Base-by-base conservation (phyloP, 1,140 invertebrate species). In the Neelides sp. region DNA sequence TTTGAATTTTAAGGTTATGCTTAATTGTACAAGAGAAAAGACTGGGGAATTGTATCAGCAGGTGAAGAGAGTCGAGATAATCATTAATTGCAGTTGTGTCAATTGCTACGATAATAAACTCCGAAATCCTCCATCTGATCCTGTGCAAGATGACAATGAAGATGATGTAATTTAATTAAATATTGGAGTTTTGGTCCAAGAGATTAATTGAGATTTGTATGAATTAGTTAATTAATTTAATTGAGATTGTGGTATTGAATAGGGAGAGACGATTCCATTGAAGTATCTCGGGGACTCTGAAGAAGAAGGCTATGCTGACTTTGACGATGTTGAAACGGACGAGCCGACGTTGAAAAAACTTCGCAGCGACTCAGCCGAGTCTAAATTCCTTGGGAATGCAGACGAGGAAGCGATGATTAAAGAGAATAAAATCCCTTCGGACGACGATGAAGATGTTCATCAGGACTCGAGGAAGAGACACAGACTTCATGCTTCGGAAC, bases 71-170 rank as follows among this genome's bases (percentile, higher is more conserved):
- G 58, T 60, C 1, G 58, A 60, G 19, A 37, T 60, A 20, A 60
- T 60, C 24, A 32, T 52, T 15, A 60, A 60, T 24, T 60, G 58
- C 45, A 57, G 54, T 44, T 60, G 58, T 35, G 58, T 60, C 1
- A 55, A 60, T 32, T 60, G 58, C 28, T 50, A 50, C 17, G 47
- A 50, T 27, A 51, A 37, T 37, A 36, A 47, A 1, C 34, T 39
- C 0, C 34, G 45, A 30, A 41, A 26, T 43, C 32, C 46, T 20
- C 35, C 43, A 10, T 13, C 15, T 5, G 39, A 47, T 1, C 48
- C 51, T 1, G 13, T 12, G 1, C 34, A 47, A 48, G 51, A 50
- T 23, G 26, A 41, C 26, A 30, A 50, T 30, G 35, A 17, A 39
- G 41, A 44, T 24, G 37, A 43, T 37, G 49, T n/a, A n/a, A n/a